These are phyloP conservation scores for Drosophila acutilabella DNA, from an alignment of 2,888 invertebrate species.

Conservation along the genomic window DNA sequence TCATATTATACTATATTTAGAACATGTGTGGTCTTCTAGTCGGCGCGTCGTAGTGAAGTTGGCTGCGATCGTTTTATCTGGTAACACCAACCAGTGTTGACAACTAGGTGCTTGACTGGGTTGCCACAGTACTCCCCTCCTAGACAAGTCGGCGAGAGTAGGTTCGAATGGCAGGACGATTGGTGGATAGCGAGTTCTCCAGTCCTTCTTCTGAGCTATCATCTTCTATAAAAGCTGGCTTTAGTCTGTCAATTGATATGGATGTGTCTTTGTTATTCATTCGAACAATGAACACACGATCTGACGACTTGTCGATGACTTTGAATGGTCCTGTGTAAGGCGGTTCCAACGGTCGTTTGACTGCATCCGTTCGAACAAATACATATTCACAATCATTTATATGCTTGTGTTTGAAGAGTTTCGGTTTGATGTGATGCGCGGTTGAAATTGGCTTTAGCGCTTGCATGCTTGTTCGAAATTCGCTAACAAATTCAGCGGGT, in stretches of 20 bases:
- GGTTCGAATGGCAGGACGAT: no score
- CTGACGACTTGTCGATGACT: neutral
- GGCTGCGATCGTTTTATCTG: no score
- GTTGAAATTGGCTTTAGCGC: neutral
- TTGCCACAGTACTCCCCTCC: no score
- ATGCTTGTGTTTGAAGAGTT: neutral
- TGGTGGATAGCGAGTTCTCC: no score
- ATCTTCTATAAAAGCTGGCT: neutral
- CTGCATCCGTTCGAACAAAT: neutral
- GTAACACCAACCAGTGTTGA: no score
- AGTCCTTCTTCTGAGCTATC: neutral
- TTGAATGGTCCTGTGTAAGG: neutral
- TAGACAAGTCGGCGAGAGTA: no score
- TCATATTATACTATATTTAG: no score
- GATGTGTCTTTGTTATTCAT: neutral
- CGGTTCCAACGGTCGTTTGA: neutral
- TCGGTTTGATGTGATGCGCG: slow-evolving; percentile 1
- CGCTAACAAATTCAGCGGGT: slow-evolving; percentile 1
- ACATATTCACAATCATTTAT: slow-evolving; percentile 1
- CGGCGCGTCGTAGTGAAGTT: no score
- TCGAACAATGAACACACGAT: neutral
- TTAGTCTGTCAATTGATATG: neutral
- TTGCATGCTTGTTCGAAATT: slow-evolving; percentile 1
- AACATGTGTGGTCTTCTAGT: no score
- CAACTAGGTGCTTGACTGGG: no score